Evolutionary conservation across 92 coral and sea anemone species (phyloP), one percentile per base, ranked within the genome.

Genomic region (Heliopora coerulea): DNA sequence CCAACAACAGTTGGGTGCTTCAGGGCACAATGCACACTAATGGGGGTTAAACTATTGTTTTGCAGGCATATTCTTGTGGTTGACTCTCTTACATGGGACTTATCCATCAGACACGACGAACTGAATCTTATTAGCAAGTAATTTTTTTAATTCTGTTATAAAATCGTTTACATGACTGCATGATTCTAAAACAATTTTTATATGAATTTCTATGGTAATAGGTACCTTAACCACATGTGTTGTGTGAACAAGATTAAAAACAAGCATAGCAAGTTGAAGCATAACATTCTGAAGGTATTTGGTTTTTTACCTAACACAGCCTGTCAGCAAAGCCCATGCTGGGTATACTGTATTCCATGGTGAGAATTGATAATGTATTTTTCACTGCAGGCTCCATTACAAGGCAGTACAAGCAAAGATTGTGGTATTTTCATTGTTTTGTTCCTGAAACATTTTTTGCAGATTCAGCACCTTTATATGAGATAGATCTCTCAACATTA

Each of bases 41-140:
- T n/a, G n/a, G n/a, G n/a, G n/a, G n/a, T 65, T 59, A 21, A 65
- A 39, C 54, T n/a, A n/a, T 65, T 65, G 23, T 65, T 37, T 44
- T 26, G 24, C 73, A 65, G 73, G 73, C 73, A 65, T 65, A 65
- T 65, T 65, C 73, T 65, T 9, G 73, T 65, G 54, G 56, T 65
- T 40, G 73, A 65, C 73, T 65, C 73, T 41, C 73, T 59, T 28
- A 65, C 73, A 65, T 65, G 73, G 73, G 73, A 65, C 73, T 56
- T 65, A 65, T 65, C 73, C 56, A 65, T 65, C 41, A 59, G 73
- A 65, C 73, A 65, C 54, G 3, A 26, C 40, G 73, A 65, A 65
- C 73, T 65, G 37, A 65, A 37, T 65, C 56, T 65, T 37, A 27
- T 65, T 30, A 40, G 11, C 30, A 65, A 56, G 73, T 65, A 65